phyloP scores from a whole-genome alignment of 2,797 vertebrate genomes.

The Salmo trutta region DNA sequence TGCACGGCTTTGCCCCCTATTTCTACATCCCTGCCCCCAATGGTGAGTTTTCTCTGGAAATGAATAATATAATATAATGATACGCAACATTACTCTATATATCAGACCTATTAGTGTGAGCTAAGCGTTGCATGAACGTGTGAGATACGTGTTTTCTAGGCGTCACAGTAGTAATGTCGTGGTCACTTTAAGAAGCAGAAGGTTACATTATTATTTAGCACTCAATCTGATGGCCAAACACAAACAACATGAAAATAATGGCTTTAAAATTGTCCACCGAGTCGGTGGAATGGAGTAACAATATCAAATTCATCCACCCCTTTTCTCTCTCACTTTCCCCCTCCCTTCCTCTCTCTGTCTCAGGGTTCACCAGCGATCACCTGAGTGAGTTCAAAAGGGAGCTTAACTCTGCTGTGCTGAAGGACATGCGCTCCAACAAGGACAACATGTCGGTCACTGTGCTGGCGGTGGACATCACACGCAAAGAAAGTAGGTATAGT shows the following conservation, averaged over 20 bases:
- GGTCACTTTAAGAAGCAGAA: too few relatives aligned
- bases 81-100: too few relatives aligned
- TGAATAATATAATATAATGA: too few relatives aligned
- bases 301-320: too few relatives aligned
- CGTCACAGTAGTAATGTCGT: too few relatives aligned
- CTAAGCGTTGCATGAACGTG: too few relatives aligned
- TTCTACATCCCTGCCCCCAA: slow-evolving; percentile 77
- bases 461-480: slow-evolving; percentile 84
- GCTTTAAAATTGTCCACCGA: background rate
- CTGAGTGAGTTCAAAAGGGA: slow-evolving; percentile 84
- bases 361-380: slow-evolving; percentile 71
- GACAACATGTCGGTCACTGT: slow-evolving; percentile 83
- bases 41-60: slow-evolving; percentile 57
- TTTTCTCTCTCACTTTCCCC: background rate
- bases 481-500: slow-evolving; percentile 84
- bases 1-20: slow-evolving; percentile 84
- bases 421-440: slow-evolving; percentile 89
- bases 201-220: background rate
- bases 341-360: background rate
- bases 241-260: background rate
- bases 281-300: too few relatives aligned
- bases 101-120: too few relatives aligned
- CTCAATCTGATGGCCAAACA: background rate
- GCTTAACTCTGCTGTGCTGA: slow-evolving; percentile 80
- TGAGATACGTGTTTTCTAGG: too few relatives aligned